phyloP scores from a whole-genome alignment of 2,888 invertebrate species.

The Drosophila meridiana region DNA sequence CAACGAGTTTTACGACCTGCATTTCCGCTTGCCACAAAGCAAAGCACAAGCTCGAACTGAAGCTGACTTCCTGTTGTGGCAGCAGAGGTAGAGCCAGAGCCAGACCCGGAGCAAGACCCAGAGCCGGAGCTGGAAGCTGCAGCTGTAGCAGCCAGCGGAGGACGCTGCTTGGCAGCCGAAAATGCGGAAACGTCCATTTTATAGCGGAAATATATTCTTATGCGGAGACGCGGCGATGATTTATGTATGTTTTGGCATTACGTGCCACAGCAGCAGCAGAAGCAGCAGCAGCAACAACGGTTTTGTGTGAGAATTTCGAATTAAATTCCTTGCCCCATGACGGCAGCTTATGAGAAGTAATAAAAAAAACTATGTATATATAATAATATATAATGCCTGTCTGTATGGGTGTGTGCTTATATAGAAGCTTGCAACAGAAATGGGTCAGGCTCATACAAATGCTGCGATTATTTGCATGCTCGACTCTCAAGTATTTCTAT shows the following conservation, averaged over 20 bases:
- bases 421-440: constrained; percentile 52
- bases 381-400: neutral
- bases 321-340: constrained; percentile 61
- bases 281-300: constrained; percentile 20
- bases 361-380: constrained; percentile 30
- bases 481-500: constrained; percentile 62
- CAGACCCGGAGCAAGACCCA: neutral
- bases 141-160: neutral
- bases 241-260: constrained; percentile 79
- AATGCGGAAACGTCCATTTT: constrained; percentile 82
- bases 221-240: constrained; percentile 79
- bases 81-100: constrained; percentile 14
- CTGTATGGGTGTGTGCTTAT: neutral
- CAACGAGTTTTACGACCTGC: constrained; percentile 61
- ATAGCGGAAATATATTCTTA: constrained; percentile 82
- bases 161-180: constrained; percentile 48
- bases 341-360: constrained; percentile 50
- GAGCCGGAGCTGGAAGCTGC: neutral
- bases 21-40: constrained; percentile 67
- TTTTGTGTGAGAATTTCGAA: constrained; percentile 55
- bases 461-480: constrained; percentile 75
- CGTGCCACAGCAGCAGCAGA: constrained; percentile 50
- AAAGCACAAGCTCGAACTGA: constrained; percentile 52
- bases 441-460: constrained; percentile 74
- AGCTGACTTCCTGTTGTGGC: constrained; percentile 74